Evolutionary conservation across 2,888 invertebrate genomes (phyloP).

Genomic region (Heliconius hortense): DNA sequence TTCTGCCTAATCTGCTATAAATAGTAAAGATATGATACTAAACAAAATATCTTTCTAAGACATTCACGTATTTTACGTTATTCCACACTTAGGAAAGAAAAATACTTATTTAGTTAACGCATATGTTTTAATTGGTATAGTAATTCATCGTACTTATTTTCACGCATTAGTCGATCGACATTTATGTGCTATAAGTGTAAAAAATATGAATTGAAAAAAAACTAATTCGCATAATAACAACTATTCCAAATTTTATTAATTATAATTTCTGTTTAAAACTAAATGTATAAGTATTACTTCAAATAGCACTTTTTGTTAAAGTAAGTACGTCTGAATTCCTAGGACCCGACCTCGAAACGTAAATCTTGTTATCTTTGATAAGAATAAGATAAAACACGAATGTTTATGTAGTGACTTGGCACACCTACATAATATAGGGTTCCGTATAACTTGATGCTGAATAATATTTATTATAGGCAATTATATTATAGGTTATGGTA

Average conservation of each 20-base stretch:
- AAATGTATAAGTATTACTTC: not conserved
- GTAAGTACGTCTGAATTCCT: conserved; percentile 7
- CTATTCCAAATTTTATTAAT: not conserved
- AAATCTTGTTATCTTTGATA: conserved; percentile 35
- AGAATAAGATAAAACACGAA: conserved; percentile 24
- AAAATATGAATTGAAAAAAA: not conserved
- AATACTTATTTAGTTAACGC: too few species aligned
- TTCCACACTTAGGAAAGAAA: too few species aligned
- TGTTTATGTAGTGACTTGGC: conserved; percentile 11
- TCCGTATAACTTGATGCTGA: not conserved
- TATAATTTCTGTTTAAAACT: too few species aligned
- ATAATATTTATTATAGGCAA: too few species aligned
- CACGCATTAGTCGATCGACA: not conserved
- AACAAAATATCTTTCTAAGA: too few species aligned
- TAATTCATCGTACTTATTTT: not conserved
- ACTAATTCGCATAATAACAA: not conserved
- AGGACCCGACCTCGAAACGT: conserved; percentile 31
- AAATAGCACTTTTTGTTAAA: not conserved
- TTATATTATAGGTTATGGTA: too few species aligned
- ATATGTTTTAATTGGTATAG: too few species aligned
- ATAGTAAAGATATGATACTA: too few species aligned
- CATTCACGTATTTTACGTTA: too few species aligned
- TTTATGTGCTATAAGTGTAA: not conserved
- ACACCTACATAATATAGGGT: not conserved
- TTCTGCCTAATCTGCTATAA: too few species aligned